These are phyloP conservation scores for Styela plicata DNA, from an alignment of 23 tunicate species.

Conservation along the genomic window DNA sequence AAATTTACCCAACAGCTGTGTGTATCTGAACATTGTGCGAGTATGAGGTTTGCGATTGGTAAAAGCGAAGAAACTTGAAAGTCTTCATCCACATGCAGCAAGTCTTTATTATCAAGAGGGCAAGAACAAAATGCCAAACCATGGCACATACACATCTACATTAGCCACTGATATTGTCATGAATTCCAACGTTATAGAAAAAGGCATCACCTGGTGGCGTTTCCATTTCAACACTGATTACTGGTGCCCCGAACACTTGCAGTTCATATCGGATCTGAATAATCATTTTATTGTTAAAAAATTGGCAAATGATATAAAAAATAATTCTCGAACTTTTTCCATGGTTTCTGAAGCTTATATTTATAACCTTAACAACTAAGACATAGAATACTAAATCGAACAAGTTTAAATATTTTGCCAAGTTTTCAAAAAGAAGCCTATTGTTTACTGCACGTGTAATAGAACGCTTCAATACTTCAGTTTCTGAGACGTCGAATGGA, in stretches of 20 bases:
- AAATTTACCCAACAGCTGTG: no score
- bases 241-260: conserved; percentile 65
- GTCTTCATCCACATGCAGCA: no score
- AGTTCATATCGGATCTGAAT: conserved; percentile 69
- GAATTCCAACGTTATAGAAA: no score
- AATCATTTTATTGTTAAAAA: conserved; percentile 13
- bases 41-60: no score
- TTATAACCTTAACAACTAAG: no score
- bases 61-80: no score
- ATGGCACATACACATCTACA: no score
- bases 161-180: no score
- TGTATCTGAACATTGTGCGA: no score
- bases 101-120: no score
- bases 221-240: conserved; percentile 50
- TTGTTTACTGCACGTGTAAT: conserved; percentile 19
- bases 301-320: background rate
- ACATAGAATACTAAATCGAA: background rate
- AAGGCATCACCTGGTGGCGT: conserved; percentile 49
- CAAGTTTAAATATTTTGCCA: background rate
- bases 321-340: background rate
- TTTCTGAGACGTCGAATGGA: conserved; percentile 13
- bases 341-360: background rate
- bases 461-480: conserved; percentile 18
- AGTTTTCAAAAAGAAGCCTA: background rate
- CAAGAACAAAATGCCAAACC: no score